A percentile compares a stretch with the other conserved stretches of the same genome.
Evolutionary conservation across 2,113 vertebrate genomes (phyloP).

Genomic region (Coregonus clupeaformis): DNA sequence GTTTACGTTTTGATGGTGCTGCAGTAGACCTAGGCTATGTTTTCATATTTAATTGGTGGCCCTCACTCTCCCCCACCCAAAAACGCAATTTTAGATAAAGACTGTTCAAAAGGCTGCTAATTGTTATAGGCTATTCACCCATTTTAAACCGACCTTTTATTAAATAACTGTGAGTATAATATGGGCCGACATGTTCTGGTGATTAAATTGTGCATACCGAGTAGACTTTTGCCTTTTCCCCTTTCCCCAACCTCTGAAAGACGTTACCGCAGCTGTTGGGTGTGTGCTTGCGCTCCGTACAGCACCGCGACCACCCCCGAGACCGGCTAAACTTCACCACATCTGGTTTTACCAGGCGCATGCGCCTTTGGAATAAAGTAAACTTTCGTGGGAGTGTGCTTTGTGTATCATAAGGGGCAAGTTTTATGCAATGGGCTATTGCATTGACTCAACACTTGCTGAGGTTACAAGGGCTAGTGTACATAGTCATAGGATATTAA

Average conservation of each 20-base stretch:
- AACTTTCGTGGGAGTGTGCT: neutral
- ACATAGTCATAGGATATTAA: conserved; percentile 28
- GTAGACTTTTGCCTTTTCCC: neutral
- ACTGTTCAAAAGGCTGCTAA: neutral
- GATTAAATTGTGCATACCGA: neutral
- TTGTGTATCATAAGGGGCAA: neutral
- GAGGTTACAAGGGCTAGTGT: no score
- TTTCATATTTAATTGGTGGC: no score
- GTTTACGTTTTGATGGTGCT: neutral
- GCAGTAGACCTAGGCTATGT: no score
- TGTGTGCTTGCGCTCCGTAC: neutral
- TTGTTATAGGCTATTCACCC: no score
- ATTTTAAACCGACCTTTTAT: neutral
- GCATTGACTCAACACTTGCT: no score
- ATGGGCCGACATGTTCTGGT: no score
- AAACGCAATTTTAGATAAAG: no score
- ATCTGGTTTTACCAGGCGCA: conserved; percentile 35
- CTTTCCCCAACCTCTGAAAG: neutral
- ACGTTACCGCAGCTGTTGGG: neutral
- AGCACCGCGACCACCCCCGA: neutral
- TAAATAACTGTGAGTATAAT: neutral
- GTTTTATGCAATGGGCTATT: neutral
- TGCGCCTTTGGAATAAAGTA: conserved; percentile 28
- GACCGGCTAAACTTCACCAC: conserved; percentile 20
- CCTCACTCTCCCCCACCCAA: no score